A percentile compares a stretch with the other conserved stretches of the same genome.
Evolutionary conservation across 2,113 vertebrate genomes (phyloP).

Genomic region (Lipophrys pholis): DNA sequence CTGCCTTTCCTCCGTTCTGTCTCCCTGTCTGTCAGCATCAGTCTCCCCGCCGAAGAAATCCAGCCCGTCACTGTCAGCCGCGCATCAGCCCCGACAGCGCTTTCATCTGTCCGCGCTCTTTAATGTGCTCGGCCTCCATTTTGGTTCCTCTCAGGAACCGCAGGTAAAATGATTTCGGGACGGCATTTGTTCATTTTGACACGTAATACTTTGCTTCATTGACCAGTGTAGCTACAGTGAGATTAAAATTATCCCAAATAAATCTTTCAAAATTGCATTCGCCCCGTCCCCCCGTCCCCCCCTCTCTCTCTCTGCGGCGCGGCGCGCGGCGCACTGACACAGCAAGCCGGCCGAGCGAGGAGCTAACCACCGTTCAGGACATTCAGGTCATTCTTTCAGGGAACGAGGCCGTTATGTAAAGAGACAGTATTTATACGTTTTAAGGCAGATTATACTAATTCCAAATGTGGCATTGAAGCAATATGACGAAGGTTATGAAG

Average conservation of each 20-base stretch:
- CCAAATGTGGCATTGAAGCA: no score
- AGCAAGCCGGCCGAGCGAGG: neutral
- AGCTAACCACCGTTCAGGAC: neutral
- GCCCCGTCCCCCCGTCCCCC: no score
- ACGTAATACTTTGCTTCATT: conserved; percentile 53
- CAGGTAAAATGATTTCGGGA: conserved; percentile 45
- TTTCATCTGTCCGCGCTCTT: conserved; percentile 67
- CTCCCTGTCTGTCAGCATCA: conserved; percentile 55
- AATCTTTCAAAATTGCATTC: conserved; percentile 28
- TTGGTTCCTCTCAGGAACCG: conserved; percentile 22
- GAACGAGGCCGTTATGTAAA: neutral
- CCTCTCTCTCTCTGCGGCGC: neutral
- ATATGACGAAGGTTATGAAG: no score
- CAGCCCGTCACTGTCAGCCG: conserved; percentile 65
- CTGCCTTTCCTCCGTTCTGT: conserved; percentile 25
- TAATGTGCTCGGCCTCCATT: neutral
- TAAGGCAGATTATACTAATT: neutral
- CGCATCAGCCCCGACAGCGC: conserved; percentile 63
- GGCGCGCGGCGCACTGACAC: neutral
- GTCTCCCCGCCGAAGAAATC: conserved; percentile 24
- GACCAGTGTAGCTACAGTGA: conserved; percentile 27
- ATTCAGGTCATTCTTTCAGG: neutral
- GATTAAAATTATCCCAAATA: conserved; percentile 38
- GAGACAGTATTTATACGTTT: neutral
- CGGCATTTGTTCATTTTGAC: conserved; percentile 64